Base-by-base conservation (phyloP, 1,140 invertebrate genomes). In the Lanistes nyassanus region DNA sequence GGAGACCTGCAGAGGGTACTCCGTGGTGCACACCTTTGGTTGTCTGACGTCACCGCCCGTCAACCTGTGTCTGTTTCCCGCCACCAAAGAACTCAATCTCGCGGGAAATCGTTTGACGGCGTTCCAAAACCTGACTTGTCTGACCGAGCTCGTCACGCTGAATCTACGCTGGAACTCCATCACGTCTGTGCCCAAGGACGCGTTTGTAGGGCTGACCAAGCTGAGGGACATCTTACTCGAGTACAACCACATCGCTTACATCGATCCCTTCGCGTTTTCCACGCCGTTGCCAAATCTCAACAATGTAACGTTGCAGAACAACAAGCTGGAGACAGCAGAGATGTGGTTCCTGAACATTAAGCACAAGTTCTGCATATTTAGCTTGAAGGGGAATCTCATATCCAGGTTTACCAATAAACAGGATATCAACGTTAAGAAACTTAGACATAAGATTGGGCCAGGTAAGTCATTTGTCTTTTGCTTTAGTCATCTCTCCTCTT, bases 341-440 rank as follows among this genome's bases (percentile, higher is more conserved):
- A 60, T 73, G 4, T 79, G 78, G 78, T 37, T 75, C 3, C 74
- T 65, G 62, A 65, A 77, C 37, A 77, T 77, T 23, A 58, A 51
- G 23, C 72, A 69, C 13, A 9, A 9, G 3, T 29, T 76, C 60
- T 23, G 26, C n/a, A 19, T 51, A 39, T 79, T 79, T 21, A 56
- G 72, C 34, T 29, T 79, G 11, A 60, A 42, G 23, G 16, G 75
- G 34, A 79, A 79, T 36, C 34, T 58, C 0, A 77, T 79, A 51
- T 47, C 60, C 19, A 58, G 58, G n/a, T 79, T 79, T 37, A 77
- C 67, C 0, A 79, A 79, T 36, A 39, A 47, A 34, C 47, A 76
- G 16, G 75, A 74, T 26, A 77, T 75, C 72, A 68, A 5, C 23
- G 69, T 70, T 29, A 71, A 76, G 19, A 56, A 77, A 29, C 13